phyloP scores from a whole-genome alignment of 2,797 vertebrate species.

The Pseudomugil tenellus region DNA sequence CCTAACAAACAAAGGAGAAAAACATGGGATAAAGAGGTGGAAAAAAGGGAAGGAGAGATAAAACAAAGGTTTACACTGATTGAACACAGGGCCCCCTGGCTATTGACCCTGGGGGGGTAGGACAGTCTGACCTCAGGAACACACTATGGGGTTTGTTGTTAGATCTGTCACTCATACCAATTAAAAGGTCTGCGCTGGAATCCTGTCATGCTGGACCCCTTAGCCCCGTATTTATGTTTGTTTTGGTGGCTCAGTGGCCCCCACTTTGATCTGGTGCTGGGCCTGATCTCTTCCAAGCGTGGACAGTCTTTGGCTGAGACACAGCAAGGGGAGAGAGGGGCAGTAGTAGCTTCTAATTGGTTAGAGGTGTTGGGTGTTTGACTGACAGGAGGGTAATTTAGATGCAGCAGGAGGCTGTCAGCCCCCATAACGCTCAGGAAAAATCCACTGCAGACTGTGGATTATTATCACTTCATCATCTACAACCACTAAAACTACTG shows the following conservation, averaged over 20 bases:
- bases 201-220: constrained; percentile 61
- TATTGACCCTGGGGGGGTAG: constrained; percentile 56
- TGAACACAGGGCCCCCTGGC: constrained; percentile 62
- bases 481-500: not conserved
- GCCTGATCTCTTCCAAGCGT: constrained; percentile 42
- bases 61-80: constrained; percentile 73
- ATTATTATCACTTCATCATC: constrained; percentile 14
- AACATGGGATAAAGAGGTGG: constrained; percentile 18
- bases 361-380: constrained; percentile 77
- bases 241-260: constrained; percentile 74
- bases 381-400: constrained; percentile 67
- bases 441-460: constrained; percentile 14
- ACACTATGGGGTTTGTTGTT: constrained; percentile 76
- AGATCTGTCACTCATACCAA: constrained; percentile 78
- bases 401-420: constrained; percentile 66
- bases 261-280: constrained; percentile 39
- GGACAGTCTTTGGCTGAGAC: constrained; percentile 40
- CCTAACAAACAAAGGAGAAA: constrained; percentile 80
- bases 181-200: constrained; percentile 72
- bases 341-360: constrained; percentile 74
- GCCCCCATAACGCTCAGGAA: constrained; percentile 57
- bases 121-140: constrained; percentile 65
- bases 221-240: constrained; percentile 76
- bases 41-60: constrained; percentile 40
- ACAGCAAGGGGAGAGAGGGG: constrained; percentile 31